Conservation (phyloP, 2,888 invertebrate species). For the Eristalis arbustorum region DNA sequence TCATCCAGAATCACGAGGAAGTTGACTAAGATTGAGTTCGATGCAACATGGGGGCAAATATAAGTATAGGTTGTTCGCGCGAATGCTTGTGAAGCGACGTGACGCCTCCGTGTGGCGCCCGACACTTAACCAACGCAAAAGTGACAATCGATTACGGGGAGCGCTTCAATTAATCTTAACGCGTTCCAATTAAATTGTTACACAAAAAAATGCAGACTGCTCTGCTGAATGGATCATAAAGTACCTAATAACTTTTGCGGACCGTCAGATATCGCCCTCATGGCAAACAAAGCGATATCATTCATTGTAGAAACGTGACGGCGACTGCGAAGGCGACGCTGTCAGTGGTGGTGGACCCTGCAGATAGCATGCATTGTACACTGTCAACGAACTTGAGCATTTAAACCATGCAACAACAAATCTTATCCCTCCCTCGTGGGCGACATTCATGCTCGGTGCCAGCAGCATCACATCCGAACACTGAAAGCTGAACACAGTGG, state of each 20-base stretch:
- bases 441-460: constrained; percentile 51
- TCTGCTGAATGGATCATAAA: constrained; percentile 28
- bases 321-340: background rate
- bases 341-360: constrained; percentile 23
- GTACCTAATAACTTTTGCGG: constrained; percentile 29
- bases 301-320: constrained; percentile 42
- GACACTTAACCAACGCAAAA: background rate
- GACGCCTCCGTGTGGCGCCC: background rate
- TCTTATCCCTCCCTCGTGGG: constrained; percentile 49
- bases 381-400: constrained; percentile 66
- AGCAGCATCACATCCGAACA: constrained; percentile 18
- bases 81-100: background rate
- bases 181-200: constrained; percentile 5
- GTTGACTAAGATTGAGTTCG: background rate
- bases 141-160: background rate
- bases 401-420: constrained; percentile 60
- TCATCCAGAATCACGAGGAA: background rate
- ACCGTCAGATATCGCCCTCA: constrained; percentile 19
- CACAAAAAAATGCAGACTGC: background rate
- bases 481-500: background rate
- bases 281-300: constrained; percentile 48
- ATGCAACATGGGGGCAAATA: background rate
- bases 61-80: background rate
- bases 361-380: constrained; percentile 66
- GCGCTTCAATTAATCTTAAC: constrained; percentile 7